Evolutionary conservation across 2,797 vertebrate species (phyloP).

Genomic region (Balearica regulorum): DNA sequence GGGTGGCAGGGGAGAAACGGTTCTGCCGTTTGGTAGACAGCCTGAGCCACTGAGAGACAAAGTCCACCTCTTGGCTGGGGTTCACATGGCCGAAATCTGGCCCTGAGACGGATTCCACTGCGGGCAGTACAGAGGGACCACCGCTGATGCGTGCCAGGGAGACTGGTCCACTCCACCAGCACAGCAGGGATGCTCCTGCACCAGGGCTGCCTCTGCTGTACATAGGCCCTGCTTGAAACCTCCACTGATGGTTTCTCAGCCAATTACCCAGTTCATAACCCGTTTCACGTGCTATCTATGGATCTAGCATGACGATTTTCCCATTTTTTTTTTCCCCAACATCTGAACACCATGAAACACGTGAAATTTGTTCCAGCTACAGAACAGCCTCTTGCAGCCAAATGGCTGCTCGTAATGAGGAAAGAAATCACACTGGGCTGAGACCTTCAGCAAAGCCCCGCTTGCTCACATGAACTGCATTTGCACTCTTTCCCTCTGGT

Average conservation of each 20-base stretch:
- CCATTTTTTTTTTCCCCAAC: not conserved
- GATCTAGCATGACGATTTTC: not conserved
- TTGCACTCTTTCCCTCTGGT: not conserved
- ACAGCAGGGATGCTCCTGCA: accelerated
- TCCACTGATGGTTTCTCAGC: not conserved
- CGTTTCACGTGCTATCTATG: not conserved
- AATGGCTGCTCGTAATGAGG: not conserved
- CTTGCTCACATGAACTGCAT: not conserved
- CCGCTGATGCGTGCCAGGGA: accelerated
- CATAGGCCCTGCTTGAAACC: not conserved
- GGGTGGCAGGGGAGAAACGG: accelerated
- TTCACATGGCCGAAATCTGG: not conserved
- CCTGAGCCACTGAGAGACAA: no score
- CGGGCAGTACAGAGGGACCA: accelerated
- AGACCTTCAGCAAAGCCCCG: not conserved
- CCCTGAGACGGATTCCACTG: not conserved
- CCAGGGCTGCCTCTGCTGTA: not conserved
- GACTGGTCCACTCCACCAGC: not conserved
- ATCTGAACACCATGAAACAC: not conserved
- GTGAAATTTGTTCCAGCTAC: not conserved
- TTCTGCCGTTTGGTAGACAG: not conserved
- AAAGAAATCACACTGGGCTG: not conserved
- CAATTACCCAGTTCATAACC: not conserved
- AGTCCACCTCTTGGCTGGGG: not conserved
- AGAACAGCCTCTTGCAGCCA: not conserved